phyloP scores from a whole-genome alignment of 2,113 vertebrate species.

The Tauraco erythrolophus region DNA sequence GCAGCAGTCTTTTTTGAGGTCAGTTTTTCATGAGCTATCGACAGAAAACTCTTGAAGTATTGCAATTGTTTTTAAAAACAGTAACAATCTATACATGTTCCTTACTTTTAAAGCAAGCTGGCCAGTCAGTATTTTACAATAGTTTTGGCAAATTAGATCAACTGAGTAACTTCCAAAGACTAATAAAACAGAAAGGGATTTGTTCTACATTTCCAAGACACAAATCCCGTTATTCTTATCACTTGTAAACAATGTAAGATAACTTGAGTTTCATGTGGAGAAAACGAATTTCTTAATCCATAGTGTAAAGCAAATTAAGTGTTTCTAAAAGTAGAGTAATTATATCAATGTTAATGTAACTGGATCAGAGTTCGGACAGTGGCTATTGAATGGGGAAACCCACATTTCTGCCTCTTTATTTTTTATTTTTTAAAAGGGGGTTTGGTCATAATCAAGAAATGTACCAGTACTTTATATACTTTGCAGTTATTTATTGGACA shows the following conservation, averaged over 20 bases:
- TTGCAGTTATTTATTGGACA: background rate
- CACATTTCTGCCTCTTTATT: background rate
- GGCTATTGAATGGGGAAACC: background rate
- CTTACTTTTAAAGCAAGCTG: background rate
- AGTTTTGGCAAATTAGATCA: background rate
- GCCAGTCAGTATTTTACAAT: background rate
- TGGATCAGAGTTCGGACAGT: background rate
- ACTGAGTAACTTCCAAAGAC: background rate
- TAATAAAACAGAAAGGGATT: background rate
- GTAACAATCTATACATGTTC: background rate
- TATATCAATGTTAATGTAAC: background rate
- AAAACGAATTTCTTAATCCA: background rate
- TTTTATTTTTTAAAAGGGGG: background rate
- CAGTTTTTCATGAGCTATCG: background rate
- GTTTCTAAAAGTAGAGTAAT: background rate
- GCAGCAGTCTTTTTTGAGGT: background rate
- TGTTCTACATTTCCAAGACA: background rate
- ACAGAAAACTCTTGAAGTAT: background rate
- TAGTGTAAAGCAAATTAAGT: background rate
- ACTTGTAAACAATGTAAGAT: background rate
- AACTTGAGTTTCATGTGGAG: background rate
- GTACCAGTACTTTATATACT: background rate
- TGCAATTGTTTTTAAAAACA: background rate
- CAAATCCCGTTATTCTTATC: background rate
- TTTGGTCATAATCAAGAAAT: background rate